Conservation (phyloP, 2,888 invertebrate genomes). For the Lochmaea capreae region DNA sequence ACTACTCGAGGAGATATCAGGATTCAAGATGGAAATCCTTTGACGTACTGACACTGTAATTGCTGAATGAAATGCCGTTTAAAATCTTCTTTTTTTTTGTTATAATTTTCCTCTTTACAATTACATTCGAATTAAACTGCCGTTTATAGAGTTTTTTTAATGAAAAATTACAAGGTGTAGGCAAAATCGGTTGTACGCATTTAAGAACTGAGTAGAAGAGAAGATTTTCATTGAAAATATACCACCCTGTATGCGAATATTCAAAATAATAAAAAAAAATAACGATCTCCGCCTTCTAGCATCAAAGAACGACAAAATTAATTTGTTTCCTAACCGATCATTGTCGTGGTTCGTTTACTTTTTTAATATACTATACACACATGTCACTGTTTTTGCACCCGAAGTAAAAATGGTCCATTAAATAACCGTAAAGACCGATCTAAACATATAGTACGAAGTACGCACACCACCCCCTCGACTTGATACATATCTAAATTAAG, state of each 20-base stretch:
- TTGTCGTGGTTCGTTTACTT: conserved; percentile 37
- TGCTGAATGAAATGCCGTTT: background rate
- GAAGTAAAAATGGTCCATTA: conserved; percentile 35
- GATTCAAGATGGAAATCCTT: conserved; percentile 7
- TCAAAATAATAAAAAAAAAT: conserved; percentile 1
- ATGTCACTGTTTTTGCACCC: conserved; percentile 28
- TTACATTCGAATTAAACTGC: no score
- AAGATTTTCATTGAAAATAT: no score
- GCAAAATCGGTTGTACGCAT: no score
- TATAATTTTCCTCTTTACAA: no score
- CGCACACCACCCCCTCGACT: conserved; percentile 40
- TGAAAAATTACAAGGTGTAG: no score
- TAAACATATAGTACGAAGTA: conserved; percentile 17
- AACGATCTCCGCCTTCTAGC: background rate
- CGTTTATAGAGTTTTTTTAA: no score
- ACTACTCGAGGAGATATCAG: conserved; percentile 24
- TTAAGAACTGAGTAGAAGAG: no score
- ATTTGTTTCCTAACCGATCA: conserved; percentile 34
- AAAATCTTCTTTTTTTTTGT: no score
- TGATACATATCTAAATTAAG: conserved; percentile 66
- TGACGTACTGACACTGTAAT: conserved; percentile 4
- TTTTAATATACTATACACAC: conserved; percentile 38
- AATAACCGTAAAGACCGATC: conserved; percentile 37
- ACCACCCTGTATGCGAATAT: background rate
- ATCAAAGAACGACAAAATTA: conserved; percentile 28